Evolutionary conservation across 2,888 invertebrate species (phyloP), one percentile per base, ranked within the genome.

Genomic region (Polydrusus tereticollis): DNA sequence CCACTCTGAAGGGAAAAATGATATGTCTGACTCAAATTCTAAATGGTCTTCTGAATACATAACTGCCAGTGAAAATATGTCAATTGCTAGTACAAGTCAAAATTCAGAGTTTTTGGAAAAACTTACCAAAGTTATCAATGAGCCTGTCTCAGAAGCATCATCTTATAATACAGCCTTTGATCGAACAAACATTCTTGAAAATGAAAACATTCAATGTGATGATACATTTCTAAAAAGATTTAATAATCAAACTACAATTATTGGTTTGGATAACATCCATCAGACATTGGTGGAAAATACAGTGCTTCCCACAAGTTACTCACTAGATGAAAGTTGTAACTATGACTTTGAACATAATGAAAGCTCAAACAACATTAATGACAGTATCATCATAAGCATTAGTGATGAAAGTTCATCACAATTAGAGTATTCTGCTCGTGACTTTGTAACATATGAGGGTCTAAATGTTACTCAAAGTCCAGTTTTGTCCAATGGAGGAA

Each of bases 101-200:
- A 52, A 55, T 14, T 38, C 41, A 10, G 57, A 57, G 18, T 65
- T 57, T 65, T 26, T 65, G 12, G 41, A 65, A 29, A 57, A 65
- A 43, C 65, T 57, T 21, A 57, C 8, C n/a, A 55, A 57, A 29
- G 36, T 58, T 16, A 66, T 66, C 0, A 58, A 66, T 36, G 47
- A 66, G 4, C 45, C 45, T 14, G 16, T 21, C 3, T 66, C 66
- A 20, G 43, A 43, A 20, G 57, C 57, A 47, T 45, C 66, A 1
- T 66, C 66, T 7, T 66, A 66, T 36, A 45, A 43, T 23, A 66
- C 66, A 21, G 66, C 58, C 16, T 33, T n/a, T 58, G 58, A 66
- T 58, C 58, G 45, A 36, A 38, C 38, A 20, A 23, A 21, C 38
- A 14, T 16, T 26, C 12, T n/a, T 43, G 36, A 43, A n/a, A 47